Base-by-base conservation (phyloP, 1,140 invertebrate genomes). In the Aphidius ervi region DNA sequence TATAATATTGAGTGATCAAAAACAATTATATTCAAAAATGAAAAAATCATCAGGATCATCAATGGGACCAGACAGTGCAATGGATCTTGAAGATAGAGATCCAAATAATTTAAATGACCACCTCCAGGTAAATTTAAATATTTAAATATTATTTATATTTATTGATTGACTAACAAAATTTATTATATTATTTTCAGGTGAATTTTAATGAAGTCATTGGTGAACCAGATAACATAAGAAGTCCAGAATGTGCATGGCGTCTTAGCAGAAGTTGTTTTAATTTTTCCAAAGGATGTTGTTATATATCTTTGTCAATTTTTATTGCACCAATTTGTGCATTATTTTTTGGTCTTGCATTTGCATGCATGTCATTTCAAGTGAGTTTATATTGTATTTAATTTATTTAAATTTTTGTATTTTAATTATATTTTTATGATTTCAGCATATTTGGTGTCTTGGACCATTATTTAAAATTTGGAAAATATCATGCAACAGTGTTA, bases 161-260 rank as follows among this genome's bases (percentile, higher is more conserved):
- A 16, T 16, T 16, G 16, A 16, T 88, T 73, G 31, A 20, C 47
- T 9, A 6, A n/a, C 49, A 5, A 46, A 20, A 16, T 10, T n/a
- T 41, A 40, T 20, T 56, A 9, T n/a, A 45, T 64, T 58, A 57
- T 49, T 39, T 48, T 50, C 6, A 42, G 2, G 45, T 53, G 43
- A 41, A 46, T 42, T 52, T 39, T 10, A 9, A 48, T 31, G 89
- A 92, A 66, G 83, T 91, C 47, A 84, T 92, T 41, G 90, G 88
- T 0, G 90, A 93, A 75, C 89, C 90, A 6, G 86, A 89, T 58
- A 86, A 86, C 4, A 85, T 87, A 5, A 79, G 87, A 46, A 88
- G 87, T 65, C 84, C 87, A 3, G 86, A 90, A 71, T 89, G 88
- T 70, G 87, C 88, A 41, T 93, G 90, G 90, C 80, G 83, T 37